Base-by-base conservation (phyloP, 2,888 invertebrate species). In the Perizoma flavofasciatum region DNA sequence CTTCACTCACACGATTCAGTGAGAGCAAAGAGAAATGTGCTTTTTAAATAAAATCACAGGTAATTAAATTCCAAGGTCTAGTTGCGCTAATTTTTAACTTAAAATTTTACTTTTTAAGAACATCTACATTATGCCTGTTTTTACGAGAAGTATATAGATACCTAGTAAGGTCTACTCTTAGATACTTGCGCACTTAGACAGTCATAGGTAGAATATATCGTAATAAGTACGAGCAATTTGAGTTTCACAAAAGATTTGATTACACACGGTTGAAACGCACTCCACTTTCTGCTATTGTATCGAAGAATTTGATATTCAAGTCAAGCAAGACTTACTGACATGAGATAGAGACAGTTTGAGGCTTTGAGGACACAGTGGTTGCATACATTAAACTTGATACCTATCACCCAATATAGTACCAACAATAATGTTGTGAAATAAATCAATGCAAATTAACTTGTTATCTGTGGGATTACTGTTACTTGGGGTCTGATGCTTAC, bases 311-410 rank as follows among this genome's bases (percentile, higher is more conserved):
- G 77, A 76, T 73, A 73, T 67, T 68, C 69, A 70, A 67, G 61
- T 65, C 59, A 67, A 68, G 60, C 59, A 53, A 63, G 66, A 65
- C 69, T 59, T 59, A 59, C 55, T 55, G 59, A 65, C 55, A 66
- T 62, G 58, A 56, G 59, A 49, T 67, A 48, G 59, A 65, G 64
- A 77, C 74, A 65, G 72, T 74, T 71, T 74, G 68, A 66, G 64
- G 69, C 71, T 74, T 71, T 74, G 68, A 66, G 64, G 69, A 73
- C 68, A 68, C 71, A 73, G 62, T 68, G 58, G 72, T 72, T 65
- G 71, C 60, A 64, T 55, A 51, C 39, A 55, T 55, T 62, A 50
- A 58, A 61, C 52, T 53, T 55, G 49, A 61, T 58, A 58, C 49
- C 11, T 40, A 35, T 2, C 22, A 22, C 22, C 22, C 22, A 3